phyloP scores from a whole-genome alignment of 2,797 vertebrate genomes.

The Pipistrellus pipistrellus region DNA sequence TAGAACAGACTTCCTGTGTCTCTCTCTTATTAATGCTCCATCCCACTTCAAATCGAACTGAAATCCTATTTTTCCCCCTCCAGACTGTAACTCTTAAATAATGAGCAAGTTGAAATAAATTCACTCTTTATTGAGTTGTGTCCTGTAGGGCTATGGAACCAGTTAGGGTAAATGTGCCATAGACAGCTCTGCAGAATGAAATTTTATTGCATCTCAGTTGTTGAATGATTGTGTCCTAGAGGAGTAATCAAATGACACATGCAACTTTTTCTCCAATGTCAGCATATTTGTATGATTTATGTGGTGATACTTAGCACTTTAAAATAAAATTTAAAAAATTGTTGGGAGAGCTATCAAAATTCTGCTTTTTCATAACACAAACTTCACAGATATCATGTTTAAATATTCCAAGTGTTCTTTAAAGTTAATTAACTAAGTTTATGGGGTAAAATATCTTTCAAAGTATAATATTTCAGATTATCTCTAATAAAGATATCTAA shows the following conservation, averaged over 20 bases:
- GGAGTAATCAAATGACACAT: constrained; percentile 80
- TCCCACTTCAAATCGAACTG: constrained; percentile 53
- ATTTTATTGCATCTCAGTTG: constrained; percentile 47
- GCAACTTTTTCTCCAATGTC: constrained; percentile 78
- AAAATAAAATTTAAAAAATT: constrained; percentile 59
- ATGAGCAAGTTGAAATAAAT: constrained; percentile 60
- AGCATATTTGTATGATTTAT: constrained; percentile 60
- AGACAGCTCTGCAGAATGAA: constrained; percentile 22
- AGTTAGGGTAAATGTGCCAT: background rate
- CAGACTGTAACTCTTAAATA: constrained; percentile 36
- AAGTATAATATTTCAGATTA: constrained; percentile 54
- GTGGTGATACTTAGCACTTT: constrained; percentile 67
- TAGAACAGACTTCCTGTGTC: background rate
- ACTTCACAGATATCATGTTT: constrained; percentile 19
- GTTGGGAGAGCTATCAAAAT: constrained; percentile 33
- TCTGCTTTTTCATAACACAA: constrained; percentile 41
- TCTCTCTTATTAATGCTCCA: constrained; percentile 57
- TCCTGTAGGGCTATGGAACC: background rate
- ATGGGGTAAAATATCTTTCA: constrained; percentile 36
- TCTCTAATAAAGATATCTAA: background rate
- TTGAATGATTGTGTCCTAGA: constrained; percentile 76
- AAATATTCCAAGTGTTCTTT: background rate
- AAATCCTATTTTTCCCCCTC: background rate
- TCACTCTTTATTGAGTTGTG: background rate
- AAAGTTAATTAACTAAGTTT: constrained; percentile 60